Conservation (phyloP, 2,888 invertebrate species). For the Bellardia bayeri region DNA sequence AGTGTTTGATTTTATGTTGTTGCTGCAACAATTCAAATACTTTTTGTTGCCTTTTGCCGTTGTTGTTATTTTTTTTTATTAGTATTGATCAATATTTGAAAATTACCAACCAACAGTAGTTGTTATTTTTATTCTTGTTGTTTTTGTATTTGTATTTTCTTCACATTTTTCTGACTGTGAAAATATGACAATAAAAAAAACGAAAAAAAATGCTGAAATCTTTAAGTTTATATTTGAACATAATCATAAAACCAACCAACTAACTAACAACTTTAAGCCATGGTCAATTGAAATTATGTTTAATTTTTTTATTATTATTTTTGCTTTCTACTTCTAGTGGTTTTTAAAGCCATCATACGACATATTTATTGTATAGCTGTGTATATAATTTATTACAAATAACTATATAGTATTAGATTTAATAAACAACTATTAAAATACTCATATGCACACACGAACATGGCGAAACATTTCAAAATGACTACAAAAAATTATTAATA, state of each 20-base stretch:
- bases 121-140: constrained; percentile 5
- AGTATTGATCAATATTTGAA: constrained; percentile 51
- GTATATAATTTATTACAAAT: constrained; percentile 41
- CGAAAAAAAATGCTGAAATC: constrained; percentile 16
- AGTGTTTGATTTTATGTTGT: constrained; percentile 34
- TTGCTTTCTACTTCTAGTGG: constrained; percentile 48
- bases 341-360: constrained; percentile 12
- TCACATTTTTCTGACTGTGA: constrained; percentile 19
- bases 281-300: constrained; percentile 62
- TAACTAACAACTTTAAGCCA: constrained; percentile 44
- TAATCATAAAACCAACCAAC: constrained; percentile 33
- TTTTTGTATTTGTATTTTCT: constrained; percentile 11
- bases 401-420: constrained; percentile 42
- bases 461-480: not conserved
- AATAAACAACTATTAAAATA: constrained; percentile 48
- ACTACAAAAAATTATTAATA: not conserved
- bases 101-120: constrained; percentile 26
- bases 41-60: not conserved
- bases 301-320: constrained; percentile 41
- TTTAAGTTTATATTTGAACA: constrained; percentile 36
- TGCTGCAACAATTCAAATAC: constrained; percentile 37
- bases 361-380: too few species aligned
- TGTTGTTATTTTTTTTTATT: not conserved
- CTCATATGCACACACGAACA: not conserved
- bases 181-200: constrained; percentile 33